phyloP scores from a whole-genome alignment of 1,140 invertebrate species.

The Cydia strobilella region DNA sequence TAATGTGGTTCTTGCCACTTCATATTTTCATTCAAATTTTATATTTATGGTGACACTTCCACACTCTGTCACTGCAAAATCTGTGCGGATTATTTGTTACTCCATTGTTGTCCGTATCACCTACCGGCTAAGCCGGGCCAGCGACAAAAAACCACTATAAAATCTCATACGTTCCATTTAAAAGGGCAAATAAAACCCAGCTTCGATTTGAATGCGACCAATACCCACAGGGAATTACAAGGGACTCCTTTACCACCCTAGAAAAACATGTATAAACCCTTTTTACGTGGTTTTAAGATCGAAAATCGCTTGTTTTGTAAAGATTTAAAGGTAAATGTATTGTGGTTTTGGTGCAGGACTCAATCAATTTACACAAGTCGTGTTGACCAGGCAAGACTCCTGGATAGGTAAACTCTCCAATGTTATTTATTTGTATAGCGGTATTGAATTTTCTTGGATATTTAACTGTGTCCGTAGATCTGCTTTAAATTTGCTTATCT shows the following conservation, averaged over 20 bases:
- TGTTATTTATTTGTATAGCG: slow-evolving; percentile 36
- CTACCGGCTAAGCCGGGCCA: slow-evolving; percentile 30
- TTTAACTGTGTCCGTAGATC: slow-evolving; percentile 43
- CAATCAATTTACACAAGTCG: slow-evolving; percentile 68
- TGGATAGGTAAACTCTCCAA: slow-evolving; percentile 38
- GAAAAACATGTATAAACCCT: slow-evolving; percentile 33
- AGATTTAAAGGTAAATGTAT: slow-evolving; percentile 33
- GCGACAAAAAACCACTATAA: slow-evolving; percentile 48
- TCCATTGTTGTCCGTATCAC: slow-evolving; percentile 4
- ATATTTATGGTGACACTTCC: background rate
- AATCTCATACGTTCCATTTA: slow-evolving; percentile 32
- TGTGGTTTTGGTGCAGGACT: slow-evolving; percentile 49
- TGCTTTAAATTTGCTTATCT: background rate
- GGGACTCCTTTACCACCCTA: slow-evolving; percentile 38
- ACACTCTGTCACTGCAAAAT: background rate
- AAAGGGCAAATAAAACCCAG: slow-evolving; percentile 52
- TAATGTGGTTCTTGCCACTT: too few species aligned
- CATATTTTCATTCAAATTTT: too few species aligned
- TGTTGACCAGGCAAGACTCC: slow-evolving; percentile 66
- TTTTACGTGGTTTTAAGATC: slow-evolving; percentile 36
- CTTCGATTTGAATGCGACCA: slow-evolving; percentile 61
- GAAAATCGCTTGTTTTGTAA: slow-evolving; percentile 35
- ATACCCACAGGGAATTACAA: slow-evolving; percentile 59
- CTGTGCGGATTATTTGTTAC: background rate
- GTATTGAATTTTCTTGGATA: slow-evolving; percentile 26